Base-by-base conservation (phyloP, 2,113 vertebrate species). In the Hipposideros armiger region DNA sequence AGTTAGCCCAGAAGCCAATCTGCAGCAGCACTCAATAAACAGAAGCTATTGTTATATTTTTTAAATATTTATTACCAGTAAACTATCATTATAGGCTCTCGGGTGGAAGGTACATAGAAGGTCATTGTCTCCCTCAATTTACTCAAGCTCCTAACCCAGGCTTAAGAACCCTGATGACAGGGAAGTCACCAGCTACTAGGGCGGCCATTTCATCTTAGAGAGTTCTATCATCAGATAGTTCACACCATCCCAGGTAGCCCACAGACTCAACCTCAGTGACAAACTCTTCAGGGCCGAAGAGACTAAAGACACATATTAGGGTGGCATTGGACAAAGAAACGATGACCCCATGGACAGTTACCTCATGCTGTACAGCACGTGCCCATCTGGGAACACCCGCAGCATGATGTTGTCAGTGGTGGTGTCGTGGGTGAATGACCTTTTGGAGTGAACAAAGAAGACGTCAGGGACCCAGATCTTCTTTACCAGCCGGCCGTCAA, bases 321-420 rank as follows among this genome's bases (percentile, higher is more conserved):
- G 62, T 4, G n/a, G 4, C 47, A 4, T 0, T n/a, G 66, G 64
- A 24, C 28, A 20, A 74, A 92, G 40, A 50, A 58, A 4, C 22
- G 11, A 1, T 0, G 10, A 26, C 19, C 30, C 30, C 11, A 0
- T 0, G 14, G 52, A 15, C 42, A 1, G 0, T 98, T 97, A 99
- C 99, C 99, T 99, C 98, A 99, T 99, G 97, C 99, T 99, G 98
- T 99, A 99, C 28, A 99, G 99, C 84, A 99, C 99, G 0, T 99
- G 99, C 15, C 99, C 99, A 0, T 99, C 99, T 0, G 99, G 99
- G 91, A 99, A 99, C 56, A 99, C 99, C 60, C 99, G 97, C 70
- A 99, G 98, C 99, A 99, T 99, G 98, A 99, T 99, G 97, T 99
- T 99, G 60, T 99, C 99, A 0, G 99, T 99, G 95, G 99, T 99